Evolutionary conservation across 1,140 invertebrate genomes (phyloP), one percentile per base, ranked within the genome.

Genomic region (Latrodectus geometricus): DNA sequence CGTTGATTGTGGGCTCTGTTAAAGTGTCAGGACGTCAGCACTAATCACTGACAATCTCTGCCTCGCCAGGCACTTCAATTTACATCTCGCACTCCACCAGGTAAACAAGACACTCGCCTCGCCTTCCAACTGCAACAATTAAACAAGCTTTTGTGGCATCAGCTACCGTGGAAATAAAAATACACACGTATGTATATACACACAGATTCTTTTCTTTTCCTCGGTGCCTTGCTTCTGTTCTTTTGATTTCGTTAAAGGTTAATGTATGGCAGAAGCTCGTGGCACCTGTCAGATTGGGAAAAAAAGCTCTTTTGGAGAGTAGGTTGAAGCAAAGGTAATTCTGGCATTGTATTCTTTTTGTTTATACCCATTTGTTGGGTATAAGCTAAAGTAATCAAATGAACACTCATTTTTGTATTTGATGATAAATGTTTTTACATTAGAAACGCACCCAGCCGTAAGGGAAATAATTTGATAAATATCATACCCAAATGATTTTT

Each of bases 1-100:
- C 35, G 69, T 70, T 70, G 69, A 70, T 14, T 70, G 69, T 70
- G 69, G 35, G 69, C 69, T 70, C 20, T 48, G 69, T 70, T 23
- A 70, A 21, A 14, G 35, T 23, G 69, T 70, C 69, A 70, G 69
- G 12, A 12, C 35, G 69, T 70, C 69, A n/a, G 69, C 12, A 20
- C 69, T 70, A 70, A 70, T 70, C 69, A 70, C 69, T 70, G 69
- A 21, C 69, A 70, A 12, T 20, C 21, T 48, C 20, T 70, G 21
- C 69, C 69, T 21, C 20, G 21, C 35, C 69, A 8, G 35, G 12
- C 35, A 23, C 20, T 70, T 70, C 69, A 70, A 70, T 70, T 70
- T 70, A 70, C 69, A 70, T 70, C 69, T 48, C 35, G 21, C 69
- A 21, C 69, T 11, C 17, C 54, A 61, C 54, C 54, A 14, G 54